A percentile compares a stretch with the other conserved stretches of the same genome.
phyloP scores from a whole-genome alignment of 2,113 vertebrate genomes.

The Protomyctophum bolini region DNA sequence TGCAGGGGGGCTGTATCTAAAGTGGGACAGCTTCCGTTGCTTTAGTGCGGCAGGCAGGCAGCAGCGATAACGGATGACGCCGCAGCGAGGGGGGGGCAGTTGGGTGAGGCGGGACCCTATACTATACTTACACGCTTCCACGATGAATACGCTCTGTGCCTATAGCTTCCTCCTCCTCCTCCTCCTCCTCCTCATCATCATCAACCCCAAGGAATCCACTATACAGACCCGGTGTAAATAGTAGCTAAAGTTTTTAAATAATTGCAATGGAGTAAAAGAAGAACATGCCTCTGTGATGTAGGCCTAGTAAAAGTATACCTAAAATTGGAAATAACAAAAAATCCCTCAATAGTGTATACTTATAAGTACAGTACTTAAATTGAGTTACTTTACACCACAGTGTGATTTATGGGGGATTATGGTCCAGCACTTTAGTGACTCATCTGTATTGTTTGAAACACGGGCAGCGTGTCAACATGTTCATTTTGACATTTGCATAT shows the following conservation, averaged over 20 bases:
- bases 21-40: conserved; percentile 49
- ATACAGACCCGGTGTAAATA: no score
- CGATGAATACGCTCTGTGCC: no score
- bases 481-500: no score
- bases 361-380: no score
- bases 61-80: conserved; percentile 46
- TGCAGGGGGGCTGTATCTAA: conserved; percentile 42
- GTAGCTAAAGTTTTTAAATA: no score
- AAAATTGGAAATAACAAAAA: neutral
- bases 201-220: no score
- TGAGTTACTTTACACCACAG: no score
- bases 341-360: conserved; percentile 19
- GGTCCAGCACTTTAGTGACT: conserved; percentile 33
- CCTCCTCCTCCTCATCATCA: no score
- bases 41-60: conserved; percentile 46
- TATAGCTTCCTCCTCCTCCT: no score
- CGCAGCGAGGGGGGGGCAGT: neutral
- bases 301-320: neutral
- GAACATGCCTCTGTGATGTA: no score
- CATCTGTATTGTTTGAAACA: conserved; percentile 40
- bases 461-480: neutral
- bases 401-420: neutral
- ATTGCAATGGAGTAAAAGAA: no score
- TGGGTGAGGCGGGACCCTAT: conserved; percentile 9
- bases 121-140: no score